Evolutionary conservation across 1,140 invertebrate species (phyloP), one percentile per base, ranked within the genome.

Genomic region (Zaprionus nigranus): DNA sequence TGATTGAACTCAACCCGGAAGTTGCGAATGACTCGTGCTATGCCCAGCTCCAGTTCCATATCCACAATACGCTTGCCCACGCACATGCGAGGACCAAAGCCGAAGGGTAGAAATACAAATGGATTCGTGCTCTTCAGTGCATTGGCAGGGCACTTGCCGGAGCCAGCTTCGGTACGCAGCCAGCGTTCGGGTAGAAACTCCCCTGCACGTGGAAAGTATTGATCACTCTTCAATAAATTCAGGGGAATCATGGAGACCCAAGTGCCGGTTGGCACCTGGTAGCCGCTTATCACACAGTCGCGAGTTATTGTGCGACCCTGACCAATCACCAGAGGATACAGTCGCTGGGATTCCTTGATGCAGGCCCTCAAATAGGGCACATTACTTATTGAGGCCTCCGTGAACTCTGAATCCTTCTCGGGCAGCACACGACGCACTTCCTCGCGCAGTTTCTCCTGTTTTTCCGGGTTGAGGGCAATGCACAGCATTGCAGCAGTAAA

Each of bases 1-100:
- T 92, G 68, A 26, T 93, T 92, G 92, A 94, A 95, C 65, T 94
- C 93, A 2, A 95, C 75, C 36, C 93, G 81, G 68, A 95, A 95
- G 75, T 94, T 94, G 38, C 94, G 92, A 26, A 95, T 90, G 11
- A 96, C 90, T 79, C 95, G 94, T 11, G 94, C 92, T 1, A 96
- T 75, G 30, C 95, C 94, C 15, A 96, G 92, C 82, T 96, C 94
- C 28, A 97, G 88, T 91, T 96, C 96, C 82, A 96, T 94, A 79
- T 96, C 95, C 2, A 96, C 96, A 78, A 97, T 95, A 60, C 96
- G 93, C 75, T 95, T 94, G 3, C 94, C 94, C 51, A 95, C 92
- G 64, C 94, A 95, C 79, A 92, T 94, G 9, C 94, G 90, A 0
- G 94, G 93, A 15, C 95, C 95, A 62, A 94, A 95, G 0, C 95